Percentiles rank a stretch among this genome's conserved stretches.
phyloP scores from a whole-genome alignment of 2,113 vertebrate genomes.

The Baryphthengus martii region DNA sequence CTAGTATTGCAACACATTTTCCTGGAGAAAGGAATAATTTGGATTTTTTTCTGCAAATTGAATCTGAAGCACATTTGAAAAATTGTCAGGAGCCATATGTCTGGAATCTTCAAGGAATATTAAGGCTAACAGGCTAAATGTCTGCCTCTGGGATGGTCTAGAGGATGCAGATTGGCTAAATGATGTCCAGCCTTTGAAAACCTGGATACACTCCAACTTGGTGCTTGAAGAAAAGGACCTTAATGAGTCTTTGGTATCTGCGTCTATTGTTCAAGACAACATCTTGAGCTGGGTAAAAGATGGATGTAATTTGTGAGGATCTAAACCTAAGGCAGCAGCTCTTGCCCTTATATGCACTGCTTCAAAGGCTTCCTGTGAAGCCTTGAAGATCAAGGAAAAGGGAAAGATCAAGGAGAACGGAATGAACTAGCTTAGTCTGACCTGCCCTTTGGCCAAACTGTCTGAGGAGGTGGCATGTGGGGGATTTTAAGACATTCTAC shows the following conservation, averaged over 20 bases:
- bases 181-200: constrained; percentile 26
- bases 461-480: background rate
- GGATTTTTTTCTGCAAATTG: background rate
- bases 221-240: background rate
- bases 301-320: constrained; percentile 40
- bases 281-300: constrained; percentile 10
- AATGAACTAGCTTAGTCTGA: constrained; percentile 6
- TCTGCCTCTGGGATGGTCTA: background rate
- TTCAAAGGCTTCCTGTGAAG: constrained; percentile 58
- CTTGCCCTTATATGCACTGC: constrained; percentile 2
- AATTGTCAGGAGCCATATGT: background rate
- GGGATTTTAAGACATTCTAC: background rate
- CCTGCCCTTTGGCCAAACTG: constrained; percentile 28
- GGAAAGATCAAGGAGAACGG: constrained; percentile 49
- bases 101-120: constrained; percentile 5
- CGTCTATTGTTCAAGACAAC: background rate
- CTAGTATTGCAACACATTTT: background rate
- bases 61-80: constrained; percentile 2
- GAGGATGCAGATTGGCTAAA: background rate
- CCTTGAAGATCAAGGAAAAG: constrained; percentile 41
- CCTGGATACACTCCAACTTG: background rate
- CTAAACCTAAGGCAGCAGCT: constrained; percentile 23
- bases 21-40: background rate
- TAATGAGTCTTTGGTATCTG: constrained; percentile 5
- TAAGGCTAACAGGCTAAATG: background rate